phyloP scores from a whole-genome alignment of 2,797 vertebrate genomes.

The Gobio occitaniae region DNA sequence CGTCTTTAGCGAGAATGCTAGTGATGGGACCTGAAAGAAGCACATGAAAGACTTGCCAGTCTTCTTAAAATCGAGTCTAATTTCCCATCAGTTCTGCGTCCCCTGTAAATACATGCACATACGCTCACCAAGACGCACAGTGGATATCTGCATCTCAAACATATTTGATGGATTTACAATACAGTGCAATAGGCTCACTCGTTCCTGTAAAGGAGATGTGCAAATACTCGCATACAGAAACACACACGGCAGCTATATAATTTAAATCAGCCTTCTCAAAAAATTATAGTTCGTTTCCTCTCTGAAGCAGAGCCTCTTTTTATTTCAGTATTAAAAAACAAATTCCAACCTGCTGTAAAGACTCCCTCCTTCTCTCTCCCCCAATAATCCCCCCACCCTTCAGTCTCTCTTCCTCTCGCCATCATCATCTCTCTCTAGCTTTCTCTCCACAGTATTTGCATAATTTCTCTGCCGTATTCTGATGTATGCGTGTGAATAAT shows the following conservation, averaged over 20 bases:
- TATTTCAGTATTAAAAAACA: slow-evolving; percentile 69
- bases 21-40: slow-evolving; percentile 28
- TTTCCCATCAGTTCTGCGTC: slow-evolving; percentile 47
- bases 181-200: slow-evolving; percentile 34
- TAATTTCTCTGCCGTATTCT: slow-evolving; percentile 74
- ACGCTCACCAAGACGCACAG: slow-evolving; percentile 28
- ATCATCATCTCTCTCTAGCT: slow-evolving; percentile 50
- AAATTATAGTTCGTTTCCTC: slow-evolving; percentile 59
- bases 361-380: slow-evolving; percentile 49
- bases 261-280: slow-evolving; percentile 60
- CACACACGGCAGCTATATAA: slow-evolving; percentile 43
- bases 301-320: slow-evolving; percentile 62
- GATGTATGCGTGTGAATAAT: slow-evolving; percentile 75
- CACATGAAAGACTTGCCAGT: slow-evolving; percentile 57
- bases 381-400: slow-evolving; percentile 56
- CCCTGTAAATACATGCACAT: slow-evolving; percentile 42
- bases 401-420: slow-evolving; percentile 48
- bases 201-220: slow-evolving; percentile 35
- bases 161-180: slow-evolving; percentile 63
- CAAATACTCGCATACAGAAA: slow-evolving; percentile 42
- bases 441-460: slow-evolving; percentile 68
- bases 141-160: slow-evolving; percentile 54
- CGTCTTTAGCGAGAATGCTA: slow-evolving; percentile 20
- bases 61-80: slow-evolving; percentile 43
- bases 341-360: slow-evolving; percentile 65